These are phyloP conservation scores for Scomberomorus guttatus DNA, from an alignment of 2,797 vertebrate genomes.

Conservation along the genomic window DNA sequence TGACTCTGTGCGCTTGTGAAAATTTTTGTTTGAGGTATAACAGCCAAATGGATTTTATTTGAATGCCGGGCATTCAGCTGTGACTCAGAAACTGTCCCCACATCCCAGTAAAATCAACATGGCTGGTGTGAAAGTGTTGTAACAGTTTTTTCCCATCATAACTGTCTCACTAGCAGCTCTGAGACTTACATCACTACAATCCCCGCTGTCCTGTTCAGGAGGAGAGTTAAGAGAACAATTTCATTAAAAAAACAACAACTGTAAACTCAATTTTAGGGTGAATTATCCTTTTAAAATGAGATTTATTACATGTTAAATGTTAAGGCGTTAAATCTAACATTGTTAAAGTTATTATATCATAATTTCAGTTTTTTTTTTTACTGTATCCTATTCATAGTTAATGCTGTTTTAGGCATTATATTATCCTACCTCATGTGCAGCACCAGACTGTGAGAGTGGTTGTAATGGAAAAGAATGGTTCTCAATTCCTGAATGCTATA, in stretches of 20 bases:
- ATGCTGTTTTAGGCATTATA: not conserved
- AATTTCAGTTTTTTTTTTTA: not conserved
- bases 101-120: constrained; percentile 32
- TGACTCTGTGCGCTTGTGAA: constrained; percentile 20
- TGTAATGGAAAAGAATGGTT: not conserved
- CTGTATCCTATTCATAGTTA: not conserved
- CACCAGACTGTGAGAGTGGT: not conserved
- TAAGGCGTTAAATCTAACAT: no score
- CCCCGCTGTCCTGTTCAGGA: constrained; percentile 15
- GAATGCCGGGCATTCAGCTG: constrained; percentile 17
- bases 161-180: not conserved
- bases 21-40: constrained; percentile 1
- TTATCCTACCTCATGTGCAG: not conserved
- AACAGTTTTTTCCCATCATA: not conserved
- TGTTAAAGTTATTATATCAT: not conserved
- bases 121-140: not conserved
- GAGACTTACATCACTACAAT: constrained; percentile 3
- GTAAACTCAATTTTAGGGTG: not conserved
- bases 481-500: constrained; percentile 10
- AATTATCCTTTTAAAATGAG: not conserved
- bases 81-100: constrained; percentile 19
- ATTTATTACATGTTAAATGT: not conserved
- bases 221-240: not conserved
- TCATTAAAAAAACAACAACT: not conserved
- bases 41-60: constrained; percentile 25